phyloP scores from a whole-genome alignment of 2,888 invertebrate genomes.

The Deilephila elpenor region DNA sequence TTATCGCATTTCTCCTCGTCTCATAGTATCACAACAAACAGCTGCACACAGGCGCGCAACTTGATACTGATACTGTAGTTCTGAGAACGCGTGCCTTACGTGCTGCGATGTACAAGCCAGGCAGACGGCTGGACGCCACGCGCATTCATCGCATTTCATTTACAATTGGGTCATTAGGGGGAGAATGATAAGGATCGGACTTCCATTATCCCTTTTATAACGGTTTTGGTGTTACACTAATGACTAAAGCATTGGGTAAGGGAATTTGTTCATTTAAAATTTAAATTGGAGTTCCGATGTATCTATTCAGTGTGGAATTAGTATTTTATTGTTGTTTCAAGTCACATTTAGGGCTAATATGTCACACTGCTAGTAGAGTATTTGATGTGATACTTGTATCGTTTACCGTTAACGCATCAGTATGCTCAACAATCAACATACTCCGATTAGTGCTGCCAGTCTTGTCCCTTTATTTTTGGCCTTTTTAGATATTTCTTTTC shows the following conservation, averaged over 20 bases:
- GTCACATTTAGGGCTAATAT: neutral
- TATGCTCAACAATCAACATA: no score
- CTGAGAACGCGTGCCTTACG: constrained; percentile 20
- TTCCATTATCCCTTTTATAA: neutral
- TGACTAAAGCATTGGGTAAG: neutral
- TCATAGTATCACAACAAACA: constrained; percentile 1
- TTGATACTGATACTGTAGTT: constrained; percentile 15
- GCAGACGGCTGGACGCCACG: constrained; percentile 22
- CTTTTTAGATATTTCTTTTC: no score
- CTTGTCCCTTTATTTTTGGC: no score
- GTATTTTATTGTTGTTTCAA: neutral
- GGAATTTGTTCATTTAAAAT: neutral
- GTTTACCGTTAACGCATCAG: no score
- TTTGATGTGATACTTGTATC: no score
- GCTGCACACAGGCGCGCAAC: neutral
- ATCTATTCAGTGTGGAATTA: neutral
- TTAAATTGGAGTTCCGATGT: neutral
- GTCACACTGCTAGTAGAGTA: no score
- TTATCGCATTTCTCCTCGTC: neutral
- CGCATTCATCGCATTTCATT: neutral
- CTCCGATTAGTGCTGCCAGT: no score
- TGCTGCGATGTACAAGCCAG: neutral
- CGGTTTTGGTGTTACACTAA: neutral
- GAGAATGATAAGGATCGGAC: constrained; percentile 2
- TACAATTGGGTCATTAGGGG: constrained; percentile 25